These are phyloP conservation scores for Triops cancriformis DNA, from an alignment of 1,140 invertebrate species.

Conservation along the genomic window DNA sequence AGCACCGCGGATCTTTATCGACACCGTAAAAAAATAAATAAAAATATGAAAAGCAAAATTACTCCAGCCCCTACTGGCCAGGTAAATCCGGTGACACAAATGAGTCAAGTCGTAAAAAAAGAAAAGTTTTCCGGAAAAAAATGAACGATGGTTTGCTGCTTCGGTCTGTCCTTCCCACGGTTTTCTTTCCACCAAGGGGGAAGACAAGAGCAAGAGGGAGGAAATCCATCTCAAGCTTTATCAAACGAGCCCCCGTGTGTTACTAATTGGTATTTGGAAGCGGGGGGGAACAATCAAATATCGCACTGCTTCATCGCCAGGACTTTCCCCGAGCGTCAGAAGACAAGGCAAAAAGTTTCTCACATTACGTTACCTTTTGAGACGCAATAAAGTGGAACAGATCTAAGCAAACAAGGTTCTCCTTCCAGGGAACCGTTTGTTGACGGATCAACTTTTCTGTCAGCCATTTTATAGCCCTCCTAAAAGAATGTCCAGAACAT, in stretches of 20 bases:
- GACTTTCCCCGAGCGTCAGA: neutral
- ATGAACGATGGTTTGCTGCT: neutral
- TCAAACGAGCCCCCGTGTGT: neutral
- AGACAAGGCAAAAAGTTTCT: neutral
- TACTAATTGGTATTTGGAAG: neutral
- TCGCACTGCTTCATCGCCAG: neutral
- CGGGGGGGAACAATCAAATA: no score
- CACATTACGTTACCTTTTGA: neutral
- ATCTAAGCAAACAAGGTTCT: neutral
- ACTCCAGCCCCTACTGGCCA: no score
- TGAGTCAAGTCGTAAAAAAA: conserved; percentile 4
- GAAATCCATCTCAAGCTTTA: neutral
- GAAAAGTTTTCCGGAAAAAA: neutral
- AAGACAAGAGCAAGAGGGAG: neutral
- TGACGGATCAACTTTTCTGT: neutral
- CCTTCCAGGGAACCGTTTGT: neutral
- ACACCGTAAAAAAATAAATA: neutral
- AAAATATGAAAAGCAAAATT: neutral
- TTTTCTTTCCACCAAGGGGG: neutral
- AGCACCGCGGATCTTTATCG: neutral
- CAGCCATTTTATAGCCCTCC: no score
- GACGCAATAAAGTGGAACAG: neutral
- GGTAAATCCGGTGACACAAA: no score
- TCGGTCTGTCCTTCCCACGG: neutral
- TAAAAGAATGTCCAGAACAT: no score